Base-by-base conservation (phyloP, 2,888 invertebrate genomes). In the Coelopa pilipes region DNA sequence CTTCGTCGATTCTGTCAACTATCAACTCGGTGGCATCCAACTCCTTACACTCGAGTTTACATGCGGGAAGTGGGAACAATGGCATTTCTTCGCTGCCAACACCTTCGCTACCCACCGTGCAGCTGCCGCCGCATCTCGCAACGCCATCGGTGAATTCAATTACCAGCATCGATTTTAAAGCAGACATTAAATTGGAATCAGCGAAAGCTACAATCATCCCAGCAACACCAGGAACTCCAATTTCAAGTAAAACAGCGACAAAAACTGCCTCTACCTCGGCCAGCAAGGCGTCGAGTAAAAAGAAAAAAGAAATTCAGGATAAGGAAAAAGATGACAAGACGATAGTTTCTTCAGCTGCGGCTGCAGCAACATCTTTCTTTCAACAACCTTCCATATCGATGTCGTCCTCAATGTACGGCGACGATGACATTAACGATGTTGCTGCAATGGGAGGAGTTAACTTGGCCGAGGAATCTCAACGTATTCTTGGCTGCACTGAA, bases 371-470 rank as follows among this genome's bases (percentile, higher is more conserved):
- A 83, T 84, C 85, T 62, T 86, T 87, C 90, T 84, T 90, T 89
- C 86, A 90, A 89, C 85, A 90, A 89, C 89, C 85, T 76, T 85
- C 87, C 69, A 87, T 87, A 82, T 84, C 84, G 76, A 82, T 84
- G 82, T 87, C 87, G 89, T 92, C 87, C 49, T 86, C 87, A 17
- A 85, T 88, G 80, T 90, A 91, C 76, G 96, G 95, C 60, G 97
- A 97, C 83, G 98, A 98, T 86, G 98, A 99, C 87, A 97, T 98
- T 83, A 99, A 98, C 85, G 98, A 99, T 89, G 98, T 99, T 15
- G 98, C 98, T 47, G 97, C 98, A 12, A 98, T 99, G 98, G 98
- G 98, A 77, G 98, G 98, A 69, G 98, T 99, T 72, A 99, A 99
- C 89, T 90, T 99, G 82, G 95, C 95, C 0, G 98, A 99, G 88